phyloP scores from a whole-genome alignment of 2,797 vertebrate species.

The Microctenopoma stevenorrisi region DNA sequence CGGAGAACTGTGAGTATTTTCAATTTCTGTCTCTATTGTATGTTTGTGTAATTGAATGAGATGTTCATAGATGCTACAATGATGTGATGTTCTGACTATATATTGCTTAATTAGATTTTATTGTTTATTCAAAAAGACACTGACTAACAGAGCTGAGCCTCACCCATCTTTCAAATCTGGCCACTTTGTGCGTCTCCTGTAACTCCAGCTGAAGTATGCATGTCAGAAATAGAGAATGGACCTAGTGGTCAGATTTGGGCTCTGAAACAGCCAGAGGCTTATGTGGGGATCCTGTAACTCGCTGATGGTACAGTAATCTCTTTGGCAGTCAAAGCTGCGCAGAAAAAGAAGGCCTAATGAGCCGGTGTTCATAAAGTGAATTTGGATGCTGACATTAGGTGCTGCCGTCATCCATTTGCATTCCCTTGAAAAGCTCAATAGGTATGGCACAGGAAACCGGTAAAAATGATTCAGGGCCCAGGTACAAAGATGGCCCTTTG shows the following conservation, averaged over 20 bases:
- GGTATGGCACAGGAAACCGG: conserved; percentile 81
- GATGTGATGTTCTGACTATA: not conserved
- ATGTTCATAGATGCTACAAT: not conserved
- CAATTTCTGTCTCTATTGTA: not conserved
- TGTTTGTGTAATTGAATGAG: not conserved
- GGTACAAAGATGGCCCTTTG: conserved; percentile 83
- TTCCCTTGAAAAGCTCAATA: conserved; percentile 81
- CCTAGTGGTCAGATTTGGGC: conserved; percentile 42
- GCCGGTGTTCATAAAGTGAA: conserved; percentile 50
- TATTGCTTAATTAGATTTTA: not conserved
- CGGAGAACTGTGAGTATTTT: conserved; percentile 95
- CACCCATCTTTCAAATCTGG: not conserved
- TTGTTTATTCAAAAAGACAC: not conserved
- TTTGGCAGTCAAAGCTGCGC: conserved; percentile 48
- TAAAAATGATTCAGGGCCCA: conserved; percentile 73
- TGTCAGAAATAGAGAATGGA: conserved; percentile 24
- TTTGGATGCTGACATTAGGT: conserved; percentile 65
- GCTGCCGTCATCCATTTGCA: conserved; percentile 77
- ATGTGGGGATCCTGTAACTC: conserved; percentile 49
- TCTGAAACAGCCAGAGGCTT: conserved; percentile 64
- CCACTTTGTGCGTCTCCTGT: not conserved
- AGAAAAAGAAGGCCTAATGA: conserved; percentile 63
- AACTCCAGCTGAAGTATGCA: conserved; percentile 19
- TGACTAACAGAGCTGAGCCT: conserved; percentile 4
- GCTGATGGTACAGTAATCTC: conserved; percentile 66